Conservation (phyloP, 1,140 invertebrate species). For the Lasioglossum albipes region DNA sequence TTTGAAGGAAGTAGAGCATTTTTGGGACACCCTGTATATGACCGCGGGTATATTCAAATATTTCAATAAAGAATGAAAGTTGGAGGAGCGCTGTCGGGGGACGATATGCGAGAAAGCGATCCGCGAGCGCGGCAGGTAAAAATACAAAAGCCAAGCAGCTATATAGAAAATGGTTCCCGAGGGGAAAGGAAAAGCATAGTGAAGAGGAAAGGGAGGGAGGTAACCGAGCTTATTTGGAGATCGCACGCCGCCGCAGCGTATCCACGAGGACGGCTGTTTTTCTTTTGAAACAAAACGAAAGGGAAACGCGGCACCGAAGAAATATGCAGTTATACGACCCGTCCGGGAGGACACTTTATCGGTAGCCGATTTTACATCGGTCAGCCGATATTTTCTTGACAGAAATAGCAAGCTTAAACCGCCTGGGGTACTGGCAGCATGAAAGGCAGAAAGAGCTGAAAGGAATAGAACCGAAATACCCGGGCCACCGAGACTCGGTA, state of each 20-base stretch:
- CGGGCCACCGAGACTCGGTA: background rate
- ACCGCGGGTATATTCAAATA: conserved; percentile 29
- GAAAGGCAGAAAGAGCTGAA: conserved; percentile 22
- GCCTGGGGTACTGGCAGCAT: background rate
- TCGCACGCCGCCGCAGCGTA: background rate
- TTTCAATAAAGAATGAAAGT: conserved; percentile 43
- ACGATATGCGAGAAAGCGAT: conserved; percentile 40
- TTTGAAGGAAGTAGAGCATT: no score
- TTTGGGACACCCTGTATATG: no score
- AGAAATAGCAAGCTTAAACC: conserved; percentile 44
- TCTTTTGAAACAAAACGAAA: conserved; percentile 28
- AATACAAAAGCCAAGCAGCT: conserved; percentile 37
- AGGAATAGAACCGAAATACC: background rate
- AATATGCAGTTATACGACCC: conserved; percentile 37
- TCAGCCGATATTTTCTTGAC: conserved; percentile 35
- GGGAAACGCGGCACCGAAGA: background rate
- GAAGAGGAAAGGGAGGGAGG: background rate
- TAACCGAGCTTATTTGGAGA: conserved; percentile 33
- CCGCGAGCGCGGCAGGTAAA: background rate
- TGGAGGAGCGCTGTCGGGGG: conserved; percentile 3
- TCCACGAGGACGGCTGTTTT: background rate
- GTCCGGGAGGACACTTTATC: conserved; percentile 28
- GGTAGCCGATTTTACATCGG: conserved; percentile 11
- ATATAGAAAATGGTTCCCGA: conserved; percentile 26
- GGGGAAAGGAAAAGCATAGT: background rate